Evolutionary conservation across 1,140 invertebrate genomes (phyloP).

Genomic region (Eriocheir sinensis): DNA sequence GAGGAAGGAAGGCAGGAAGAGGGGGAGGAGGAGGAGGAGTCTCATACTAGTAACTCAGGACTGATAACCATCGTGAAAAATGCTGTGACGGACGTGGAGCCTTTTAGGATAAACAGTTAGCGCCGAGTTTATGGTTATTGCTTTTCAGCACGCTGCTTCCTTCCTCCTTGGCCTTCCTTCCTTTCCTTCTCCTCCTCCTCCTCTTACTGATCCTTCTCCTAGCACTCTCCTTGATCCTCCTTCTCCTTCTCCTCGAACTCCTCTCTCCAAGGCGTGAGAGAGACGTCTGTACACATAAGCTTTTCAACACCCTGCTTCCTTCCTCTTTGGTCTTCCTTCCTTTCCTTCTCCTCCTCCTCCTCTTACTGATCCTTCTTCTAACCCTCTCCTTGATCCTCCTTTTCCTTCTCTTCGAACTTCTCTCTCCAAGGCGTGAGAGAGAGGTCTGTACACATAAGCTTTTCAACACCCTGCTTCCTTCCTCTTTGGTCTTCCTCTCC

Average conservation of each 20-base stretch:
- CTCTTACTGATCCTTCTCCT: no score
- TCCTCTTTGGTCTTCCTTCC: no score
- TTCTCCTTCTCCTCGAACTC: no score
- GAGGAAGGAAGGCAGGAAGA: background rate
- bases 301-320: background rate
- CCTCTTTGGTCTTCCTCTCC: background rate
- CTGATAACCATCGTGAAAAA: conserved; percentile 3
- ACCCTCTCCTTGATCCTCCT: no score
- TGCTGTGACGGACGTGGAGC: background rate
- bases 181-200: background rate
- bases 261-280: background rate
- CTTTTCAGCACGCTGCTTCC: background rate
- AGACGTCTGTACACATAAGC: background rate
- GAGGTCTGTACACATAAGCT: background rate
- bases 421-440: background rate
- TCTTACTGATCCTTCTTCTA: no score
- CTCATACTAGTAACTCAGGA: background rate
- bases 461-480: no score
- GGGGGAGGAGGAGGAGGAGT: background rate
- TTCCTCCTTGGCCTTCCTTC: no score
- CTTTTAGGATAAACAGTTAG: conserved; percentile 1
- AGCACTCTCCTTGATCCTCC: no score
- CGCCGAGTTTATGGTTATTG: background rate
- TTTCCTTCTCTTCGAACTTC: no score
- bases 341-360: no score